Evolutionary conservation across 2,888 invertebrate species (phyloP), one percentile per base, ranked within the genome.

Genomic region (Nasonovia ribisnigri): DNA sequence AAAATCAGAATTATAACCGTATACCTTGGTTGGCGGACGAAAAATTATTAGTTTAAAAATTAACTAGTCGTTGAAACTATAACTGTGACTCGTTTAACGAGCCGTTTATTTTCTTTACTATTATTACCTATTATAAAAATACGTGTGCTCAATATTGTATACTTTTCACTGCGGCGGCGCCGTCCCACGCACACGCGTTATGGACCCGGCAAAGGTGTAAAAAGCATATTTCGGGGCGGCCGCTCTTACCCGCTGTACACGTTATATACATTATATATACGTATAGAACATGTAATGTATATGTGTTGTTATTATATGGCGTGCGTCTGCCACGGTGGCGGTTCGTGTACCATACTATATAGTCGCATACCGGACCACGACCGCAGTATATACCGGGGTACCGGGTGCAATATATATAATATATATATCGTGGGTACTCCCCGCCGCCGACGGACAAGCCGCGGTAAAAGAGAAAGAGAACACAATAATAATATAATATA

Each of bases 131-230:
- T 88, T 54, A 51, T 42, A 77, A 77, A 77, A 36, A 36, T 77
- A 5, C 36, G 20, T 36, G 36, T 77, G 20, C 20, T 77, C 36
- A 77, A 77, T 77, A 36, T 36, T 77, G 36, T 36, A 36, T 77
- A 2, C 36, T 77, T 77, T 6, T 36, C 42, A 24, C 24, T 11
- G 36, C 20, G 20, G 84, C 90, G 90, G n/a, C 88, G 42, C 51
- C 51, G 51, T 84, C 90, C 90, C 84, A 91, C 90, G 90, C 90
- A 42, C 90, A 51, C 36, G 46, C 5, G 29, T 11, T 48, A n/a
- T 46, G 16, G 54, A 29, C 77, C 91, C 13, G 77, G 67, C 48
- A 60, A 92, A 92, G 92, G 92, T 92, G 92, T 92, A 92, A 92
- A 92, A 92, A 92, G 92, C 87, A 48, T 88, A 92, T 87, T 88